Evolutionary conservation across 2,888 invertebrate species (phyloP), one percentile per base, ranked within the genome.

Genomic region (Cryptus viduatorius): DNA sequence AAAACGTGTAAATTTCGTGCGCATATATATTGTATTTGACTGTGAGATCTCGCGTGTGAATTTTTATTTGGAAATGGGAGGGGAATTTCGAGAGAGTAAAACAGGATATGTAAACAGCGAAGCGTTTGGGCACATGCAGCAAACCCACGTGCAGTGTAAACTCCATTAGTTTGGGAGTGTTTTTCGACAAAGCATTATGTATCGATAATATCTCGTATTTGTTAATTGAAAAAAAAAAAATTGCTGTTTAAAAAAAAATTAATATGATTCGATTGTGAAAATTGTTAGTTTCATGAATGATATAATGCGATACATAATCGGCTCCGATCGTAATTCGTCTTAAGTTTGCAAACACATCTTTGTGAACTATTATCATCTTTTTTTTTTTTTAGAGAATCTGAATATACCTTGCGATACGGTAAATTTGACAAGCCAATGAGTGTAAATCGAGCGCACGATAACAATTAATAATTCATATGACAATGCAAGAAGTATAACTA

Each of bases 101-200:
- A 69, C 69, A 69, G 71, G 89, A 92, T 91, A 90, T 92, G 91
- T 91, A 91, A 89, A 92, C 90, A 93, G 93, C 92, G 90, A 93
- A 93, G 92, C 93, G 89, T 90, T 92, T 92, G 92, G 92, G 91
- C 90, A 90, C 93, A 93, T 93, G 93, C 93, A 93, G 90, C 90
- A 91, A 90, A 87, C 84, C 84, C 75, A 89, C 93, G 92, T 93
- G 93, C 93, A 93, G 89, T 90, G 48, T 65, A 68, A 61, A 64
- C 24, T 14, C 59, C 12, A 46, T 82, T 42, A 76, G 37, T 37
- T 44, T 44, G n/a, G 16, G 24, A 42, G 64, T 69, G 68, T 67
- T 81, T n/a, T 56, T 59, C 64, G 24, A 69, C 37, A 77, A 83
- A 75, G 59, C 67, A 61, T 85, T 82, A 79, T 85, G 68, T 79